phyloP scores from a whole-genome alignment of 2,113 vertebrate species.

The Siniperca chuatsi region DNA sequence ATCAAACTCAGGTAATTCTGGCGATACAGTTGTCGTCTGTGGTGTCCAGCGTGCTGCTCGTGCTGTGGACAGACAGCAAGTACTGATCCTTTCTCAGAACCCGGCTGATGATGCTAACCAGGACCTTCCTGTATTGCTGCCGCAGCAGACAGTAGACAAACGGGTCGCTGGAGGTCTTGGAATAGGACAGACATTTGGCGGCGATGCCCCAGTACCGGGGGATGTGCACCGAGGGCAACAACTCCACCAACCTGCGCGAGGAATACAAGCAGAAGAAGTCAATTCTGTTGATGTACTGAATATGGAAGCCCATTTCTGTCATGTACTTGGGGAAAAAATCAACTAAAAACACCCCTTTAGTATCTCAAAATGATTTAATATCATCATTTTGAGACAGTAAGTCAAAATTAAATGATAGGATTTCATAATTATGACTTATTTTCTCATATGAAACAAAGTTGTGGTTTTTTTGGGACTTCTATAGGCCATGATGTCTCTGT shows the following conservation, averaged over 20 bases:
- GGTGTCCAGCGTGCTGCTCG: slow-evolving; percentile 82
- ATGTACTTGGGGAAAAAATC: background rate
- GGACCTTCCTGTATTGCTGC: slow-evolving; percentile 86
- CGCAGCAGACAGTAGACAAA: slow-evolving; percentile 87
- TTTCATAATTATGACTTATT: background rate
- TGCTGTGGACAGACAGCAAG: slow-evolving; percentile 79
- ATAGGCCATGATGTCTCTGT: background rate
- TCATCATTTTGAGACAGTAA: background rate
- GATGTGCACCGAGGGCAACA: slow-evolving; percentile 83
- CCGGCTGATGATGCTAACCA: slow-evolving; percentile 80
- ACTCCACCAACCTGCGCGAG: slow-evolving; percentile 85
- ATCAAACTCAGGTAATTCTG: slow-evolving; percentile 73
- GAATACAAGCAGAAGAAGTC: slow-evolving; percentile 30
- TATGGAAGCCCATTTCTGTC: background rate
- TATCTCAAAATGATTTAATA: background rate
- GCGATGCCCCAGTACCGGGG: slow-evolving; percentile 84
- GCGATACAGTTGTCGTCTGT: slow-evolving; percentile 79
- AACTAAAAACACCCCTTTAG: background rate
- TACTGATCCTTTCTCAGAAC: slow-evolving; percentile 82
- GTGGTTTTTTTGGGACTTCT: too few relatives aligned
- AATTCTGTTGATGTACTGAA: background rate
- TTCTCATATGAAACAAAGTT: background rate
- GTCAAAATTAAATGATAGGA: background rate
- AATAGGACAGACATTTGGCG: slow-evolving; percentile 86
- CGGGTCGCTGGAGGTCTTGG: slow-evolving; percentile 86